A percentile compares a stretch with the other conserved stretches of the same genome.
Conservation (phyloP, 2,113 vertebrate species). For the Macquaria australasica region DNA sequence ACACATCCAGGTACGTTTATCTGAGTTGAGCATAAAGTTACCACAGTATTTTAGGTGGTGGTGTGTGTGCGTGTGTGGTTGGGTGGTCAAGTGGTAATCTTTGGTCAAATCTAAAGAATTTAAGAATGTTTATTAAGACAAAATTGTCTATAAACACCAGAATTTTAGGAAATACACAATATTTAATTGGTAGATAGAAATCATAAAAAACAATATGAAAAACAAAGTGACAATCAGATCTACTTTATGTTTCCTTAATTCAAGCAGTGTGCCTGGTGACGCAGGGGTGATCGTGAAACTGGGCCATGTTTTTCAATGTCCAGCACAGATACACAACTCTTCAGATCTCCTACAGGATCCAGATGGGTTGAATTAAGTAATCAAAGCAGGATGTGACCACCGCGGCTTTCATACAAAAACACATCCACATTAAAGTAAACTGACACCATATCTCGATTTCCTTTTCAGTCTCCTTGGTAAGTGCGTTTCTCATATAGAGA, state of each 20-base stretch:
- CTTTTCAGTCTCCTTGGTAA: conserved; percentile 32
- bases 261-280: conserved; percentile 12
- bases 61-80: neutral
- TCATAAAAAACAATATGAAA: neutral
- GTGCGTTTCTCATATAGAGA: conserved; percentile 15
- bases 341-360: conserved; percentile 46
- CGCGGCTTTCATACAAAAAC: conserved; percentile 64
- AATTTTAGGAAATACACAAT: neutral
- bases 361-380: conserved; percentile 71
- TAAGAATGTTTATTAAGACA: too few relatives aligned
- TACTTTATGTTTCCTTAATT: conserved; percentile 2
- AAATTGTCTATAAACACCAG: neutral
- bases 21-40: neutral
- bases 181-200: neutral
- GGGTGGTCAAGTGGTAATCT: neutral
- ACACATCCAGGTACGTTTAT: neutral
- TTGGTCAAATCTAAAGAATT: neutral
- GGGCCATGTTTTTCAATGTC: conserved; percentile 20
- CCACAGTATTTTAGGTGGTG: neutral
- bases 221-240: neutral
- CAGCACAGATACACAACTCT: conserved; percentile 47
- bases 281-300: conserved; percentile 13
- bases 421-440: conserved; percentile 62
- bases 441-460: conserved; percentile 31
- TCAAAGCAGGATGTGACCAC: conserved; percentile 73